phyloP scores from a whole-genome alignment of 2,113 vertebrate species.

The Sceloporus undulatus region DNA sequence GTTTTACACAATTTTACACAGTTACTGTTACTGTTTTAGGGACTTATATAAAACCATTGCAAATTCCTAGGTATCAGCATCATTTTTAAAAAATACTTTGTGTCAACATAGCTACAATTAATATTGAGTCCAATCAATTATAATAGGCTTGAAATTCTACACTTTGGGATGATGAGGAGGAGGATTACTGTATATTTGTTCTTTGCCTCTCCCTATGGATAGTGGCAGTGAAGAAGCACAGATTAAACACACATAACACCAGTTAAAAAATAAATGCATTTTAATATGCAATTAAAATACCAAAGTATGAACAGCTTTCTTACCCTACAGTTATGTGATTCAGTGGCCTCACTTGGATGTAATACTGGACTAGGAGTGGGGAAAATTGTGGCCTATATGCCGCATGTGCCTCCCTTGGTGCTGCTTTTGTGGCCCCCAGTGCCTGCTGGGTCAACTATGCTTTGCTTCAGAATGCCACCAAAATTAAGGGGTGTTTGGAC shows the following conservation, averaged over 20 bases:
- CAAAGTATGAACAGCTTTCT: slow-evolving; percentile 2
- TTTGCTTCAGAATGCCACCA: too few species aligned
- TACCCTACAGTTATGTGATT: background rate
- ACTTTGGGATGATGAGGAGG: slow-evolving; percentile 15
- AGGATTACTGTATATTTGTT: background rate
- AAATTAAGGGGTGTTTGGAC: too few species aligned
- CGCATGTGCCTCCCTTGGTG: too few species aligned
- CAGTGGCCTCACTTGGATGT: background rate
- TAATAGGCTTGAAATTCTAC: background rate
- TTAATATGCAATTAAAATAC: slow-evolving; percentile 6
- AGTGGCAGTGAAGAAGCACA: too few species aligned
- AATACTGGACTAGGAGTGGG: background rate
- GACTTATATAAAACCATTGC: background rate
- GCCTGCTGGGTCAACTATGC: too few species aligned
- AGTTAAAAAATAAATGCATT: background rate
- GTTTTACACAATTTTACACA: background rate
- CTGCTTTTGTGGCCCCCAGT: too few species aligned
- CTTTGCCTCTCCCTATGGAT: background rate
- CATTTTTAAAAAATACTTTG: background rate
- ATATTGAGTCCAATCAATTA: background rate
- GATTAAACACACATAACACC: too few species aligned
- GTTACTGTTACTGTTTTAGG: background rate
- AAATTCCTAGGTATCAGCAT: background rate
- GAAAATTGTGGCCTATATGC: too few species aligned
- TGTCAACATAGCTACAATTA: background rate